Base-by-base conservation (phyloP, 2,797 vertebrate genomes). In the Lutjanus campechanus region DNA sequence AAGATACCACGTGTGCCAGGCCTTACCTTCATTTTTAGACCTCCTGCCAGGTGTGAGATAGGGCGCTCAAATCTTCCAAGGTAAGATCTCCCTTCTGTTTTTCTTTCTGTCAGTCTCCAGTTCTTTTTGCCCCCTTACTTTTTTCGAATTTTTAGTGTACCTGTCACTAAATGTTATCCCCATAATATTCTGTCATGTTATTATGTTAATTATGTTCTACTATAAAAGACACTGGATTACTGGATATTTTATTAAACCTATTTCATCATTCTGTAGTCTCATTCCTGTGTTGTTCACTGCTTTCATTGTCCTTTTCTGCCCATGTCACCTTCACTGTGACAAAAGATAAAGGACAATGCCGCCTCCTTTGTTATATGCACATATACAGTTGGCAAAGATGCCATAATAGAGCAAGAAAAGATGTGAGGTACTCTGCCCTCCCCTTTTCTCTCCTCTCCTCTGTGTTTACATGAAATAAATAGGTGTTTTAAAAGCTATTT, bases 21-120 rank as follows among this genome's bases (percentile, higher is more conserved):
- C 29, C 29, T 36, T 5, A 5, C 5, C 29, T 36, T 36, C 29
- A 36, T 36, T 36, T 36, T 36, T 36, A 36, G 29, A 36, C 29
- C 29, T 36, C 29, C 4, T 4, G 29, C 3, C 29, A 36, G 29
- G 29, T 36, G 4, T 36, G 5, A 36, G 29, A 36, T 5, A 4
- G 29, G 29, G 29, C 29, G 3, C 29, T 36, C 29, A 36, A 78
- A 36, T 94, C 89, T 0, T 93, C 93, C 81, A 95, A 96, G 95
- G 80, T 77, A 16, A 73, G 69, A 62, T 16, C 1, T 16, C 17
- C 47, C 22, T 7, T 13, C 11, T 55, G 17, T n/a, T 44, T 44
- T 41, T 16, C 47, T 70, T 22, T 8, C 19, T 22, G 17, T 65
- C 19, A 6, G 36, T 40, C 55, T 63, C 15, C 63, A 62, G 55